Base-by-base conservation (phyloP, 1,140 invertebrate species). In the Nilaparvata lugens region DNA sequence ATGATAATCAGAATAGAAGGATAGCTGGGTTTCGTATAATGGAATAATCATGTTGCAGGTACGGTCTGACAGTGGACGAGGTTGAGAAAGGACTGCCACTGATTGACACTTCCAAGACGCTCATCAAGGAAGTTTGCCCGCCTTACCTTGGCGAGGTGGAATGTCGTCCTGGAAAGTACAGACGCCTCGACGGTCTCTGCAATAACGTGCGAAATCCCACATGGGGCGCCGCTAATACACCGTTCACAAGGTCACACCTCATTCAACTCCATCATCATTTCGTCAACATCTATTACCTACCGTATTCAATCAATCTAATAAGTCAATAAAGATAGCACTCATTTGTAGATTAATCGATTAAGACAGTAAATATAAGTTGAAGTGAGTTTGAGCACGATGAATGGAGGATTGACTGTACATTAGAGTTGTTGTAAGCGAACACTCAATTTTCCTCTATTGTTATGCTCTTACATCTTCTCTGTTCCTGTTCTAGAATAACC, bases 141-240 rank as follows among this genome's bases (percentile, higher is more conserved):
- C 86, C 90, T 0, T 93, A 89, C 71, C 80, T 95, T 65, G 85
- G 87, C 1, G 87, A 90, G 58, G 88, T 94, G 1, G 87, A 93
- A 71, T 95, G 92, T 68, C 79, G 85, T 25, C 81, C 90, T 4
- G 90, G 90, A 19, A 93, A 95, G 68, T 97, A 95, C 71, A 78
- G 96, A 53, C 86, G 88, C 31, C 84, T 86, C 14, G 89, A 87
- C 42, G 96, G 94, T 0, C 87, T 91, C 69, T 98, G 96, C 73
- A 98, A 98, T 74, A 98, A 98, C 73, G 84, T 96, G 0, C 79
- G 91, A 43, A 87, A 95, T 71, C 84, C 93, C 4, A 82, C 84
- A 9, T 95, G 92, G 91, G 95, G 95, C 4, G 83, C 86, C 53
- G 80, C 90, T 35, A 88, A 90, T 25, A 88, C 87, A 45, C 81